These are phyloP conservation scores for Oxytorus armatus DNA, from an alignment of 2,888 invertebrate genomes.

Conservation along the genomic window DNA sequence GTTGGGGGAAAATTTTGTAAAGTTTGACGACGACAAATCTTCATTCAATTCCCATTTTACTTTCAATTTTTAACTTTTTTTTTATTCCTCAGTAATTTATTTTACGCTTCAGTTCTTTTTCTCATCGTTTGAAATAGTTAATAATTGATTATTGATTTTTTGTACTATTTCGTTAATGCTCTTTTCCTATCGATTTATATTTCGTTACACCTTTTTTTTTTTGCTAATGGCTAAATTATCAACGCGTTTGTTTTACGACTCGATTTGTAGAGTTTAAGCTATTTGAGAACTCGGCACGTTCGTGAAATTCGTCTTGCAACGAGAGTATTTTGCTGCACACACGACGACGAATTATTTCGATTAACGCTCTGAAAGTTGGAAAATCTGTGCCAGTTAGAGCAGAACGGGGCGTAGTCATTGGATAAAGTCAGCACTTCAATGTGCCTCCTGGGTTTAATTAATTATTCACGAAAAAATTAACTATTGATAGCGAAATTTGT, in stretches of 20 bases:
- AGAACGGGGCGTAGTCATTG: constrained; percentile 1
- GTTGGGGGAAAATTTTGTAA: neutral
- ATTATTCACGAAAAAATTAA: constrained; percentile 22
- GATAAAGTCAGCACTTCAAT: constrained; percentile 15
- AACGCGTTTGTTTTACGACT: neutral
- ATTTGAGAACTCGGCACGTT: neutral
- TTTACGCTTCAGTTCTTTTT: too few species aligned
- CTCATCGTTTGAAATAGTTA: too few species aligned
- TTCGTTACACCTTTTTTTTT: too few species aligned
- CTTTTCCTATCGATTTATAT: neutral
- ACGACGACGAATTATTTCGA: neutral
- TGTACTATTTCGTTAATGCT: neutral
- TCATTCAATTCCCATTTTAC: too few species aligned
- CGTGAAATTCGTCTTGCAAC: constrained; percentile 1
- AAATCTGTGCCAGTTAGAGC: neutral
- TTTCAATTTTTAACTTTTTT: too few species aligned
- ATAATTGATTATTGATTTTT: too few species aligned
- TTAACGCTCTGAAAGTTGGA: neutral
- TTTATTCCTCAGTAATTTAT: too few species aligned
- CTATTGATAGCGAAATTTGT: neutral
- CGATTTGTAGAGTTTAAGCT: neutral
- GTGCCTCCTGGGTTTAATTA: constrained; percentile 1
- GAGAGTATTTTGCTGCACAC: neutral
- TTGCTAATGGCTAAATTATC: neutral
- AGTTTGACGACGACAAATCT: too few species aligned